Evolutionary conservation across 2,797 vertebrate genomes (phyloP).

Genomic region (Anguilla pacifica): DNA sequence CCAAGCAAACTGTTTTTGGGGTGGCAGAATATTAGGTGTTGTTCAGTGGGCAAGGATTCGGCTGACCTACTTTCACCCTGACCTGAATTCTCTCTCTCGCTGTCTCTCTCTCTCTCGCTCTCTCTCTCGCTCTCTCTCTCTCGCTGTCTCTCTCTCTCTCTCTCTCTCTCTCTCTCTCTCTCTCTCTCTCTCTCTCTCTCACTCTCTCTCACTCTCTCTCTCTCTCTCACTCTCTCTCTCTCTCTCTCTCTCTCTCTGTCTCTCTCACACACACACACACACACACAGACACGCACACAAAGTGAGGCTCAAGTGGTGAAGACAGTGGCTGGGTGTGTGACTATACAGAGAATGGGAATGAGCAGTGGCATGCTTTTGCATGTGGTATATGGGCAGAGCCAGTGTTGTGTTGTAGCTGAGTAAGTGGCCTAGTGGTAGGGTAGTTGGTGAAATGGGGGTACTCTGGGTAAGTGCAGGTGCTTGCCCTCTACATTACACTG

Average conservation of each 20-base stretch:
- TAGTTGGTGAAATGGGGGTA: background rate
- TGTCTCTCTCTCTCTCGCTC: background rate
- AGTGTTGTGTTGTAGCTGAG: background rate
- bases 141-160: background rate
- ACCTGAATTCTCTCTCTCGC: constrained; percentile 67
- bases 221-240: background rate
- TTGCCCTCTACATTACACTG: background rate
- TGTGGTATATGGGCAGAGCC: background rate
- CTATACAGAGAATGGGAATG: background rate
- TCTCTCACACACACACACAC: background rate
- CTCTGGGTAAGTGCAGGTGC: background rate
- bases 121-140: background rate
- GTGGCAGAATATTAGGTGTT: constrained; percentile 2
- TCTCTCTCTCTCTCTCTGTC: constrained; percentile 3
- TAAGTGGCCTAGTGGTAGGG: background rate
- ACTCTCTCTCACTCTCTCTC: background rate
- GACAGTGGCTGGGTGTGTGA: constrained; percentile 62
- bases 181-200: constrained; percentile 2
- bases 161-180: background rate
- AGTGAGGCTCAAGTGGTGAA: constrained; percentile 40
- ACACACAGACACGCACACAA: background rate
- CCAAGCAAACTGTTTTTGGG: background rate
- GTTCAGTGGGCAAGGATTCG: constrained; percentile 36
- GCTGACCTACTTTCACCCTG: constrained; percentile 75
- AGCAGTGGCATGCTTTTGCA: background rate